Conservation (phyloP, 92 coral and sea anemone species). For the Porites rus region DNA sequence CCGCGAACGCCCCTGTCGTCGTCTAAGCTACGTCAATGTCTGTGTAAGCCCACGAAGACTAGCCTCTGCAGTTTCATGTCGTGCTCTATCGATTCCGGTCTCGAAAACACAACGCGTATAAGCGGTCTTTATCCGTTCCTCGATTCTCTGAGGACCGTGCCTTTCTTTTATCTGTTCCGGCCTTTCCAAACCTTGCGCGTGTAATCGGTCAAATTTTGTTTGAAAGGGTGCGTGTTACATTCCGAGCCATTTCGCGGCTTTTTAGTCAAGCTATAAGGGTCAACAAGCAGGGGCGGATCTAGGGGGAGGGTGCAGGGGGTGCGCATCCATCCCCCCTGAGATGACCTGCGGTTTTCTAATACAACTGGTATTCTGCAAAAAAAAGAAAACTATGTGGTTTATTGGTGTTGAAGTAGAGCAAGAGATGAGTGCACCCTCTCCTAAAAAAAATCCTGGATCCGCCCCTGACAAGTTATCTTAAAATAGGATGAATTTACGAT, state of each 20-base stretch:
- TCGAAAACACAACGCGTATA: background rate
- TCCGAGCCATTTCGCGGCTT: background rate
- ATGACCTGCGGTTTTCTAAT: too few relatives aligned
- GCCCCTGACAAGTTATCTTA: too few relatives aligned
- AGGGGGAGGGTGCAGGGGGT: too few relatives aligned
- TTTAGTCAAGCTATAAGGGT: too few relatives aligned
- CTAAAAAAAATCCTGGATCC: too few relatives aligned
- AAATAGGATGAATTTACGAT: too few relatives aligned
- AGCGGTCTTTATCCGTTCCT: background rate
- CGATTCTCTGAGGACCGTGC: background rate
- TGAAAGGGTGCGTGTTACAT: background rate
- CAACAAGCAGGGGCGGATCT: too few relatives aligned
- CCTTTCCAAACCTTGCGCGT: background rate
- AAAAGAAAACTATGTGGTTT: too few relatives aligned
- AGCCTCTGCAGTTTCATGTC: background rate
- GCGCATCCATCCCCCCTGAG: too few relatives aligned
- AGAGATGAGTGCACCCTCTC: too few relatives aligned
- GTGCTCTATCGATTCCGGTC: background rate
- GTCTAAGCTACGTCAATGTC: background rate
- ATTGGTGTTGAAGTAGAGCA: too few relatives aligned
- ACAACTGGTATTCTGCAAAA: too few relatives aligned
- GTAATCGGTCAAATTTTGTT: background rate
- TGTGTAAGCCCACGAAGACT: background rate
- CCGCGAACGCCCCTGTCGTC: background rate
- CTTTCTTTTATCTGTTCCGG: background rate